Evolutionary conservation across 2,797 vertebrate species (phyloP), one percentile per base, ranked within the genome.

Genomic region (Galagoides demidoff): DNA sequence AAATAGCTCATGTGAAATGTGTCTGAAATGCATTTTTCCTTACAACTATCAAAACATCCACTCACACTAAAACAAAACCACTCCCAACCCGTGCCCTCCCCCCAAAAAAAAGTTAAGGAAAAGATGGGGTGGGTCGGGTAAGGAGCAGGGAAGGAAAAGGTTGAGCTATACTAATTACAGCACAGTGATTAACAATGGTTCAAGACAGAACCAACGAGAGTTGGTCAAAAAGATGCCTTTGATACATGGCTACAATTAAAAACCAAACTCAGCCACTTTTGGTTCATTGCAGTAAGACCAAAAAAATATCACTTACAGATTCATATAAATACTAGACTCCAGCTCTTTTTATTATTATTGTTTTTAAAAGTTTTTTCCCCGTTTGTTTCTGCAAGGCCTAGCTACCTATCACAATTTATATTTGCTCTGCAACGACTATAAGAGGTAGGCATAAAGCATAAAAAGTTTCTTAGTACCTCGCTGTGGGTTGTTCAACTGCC

Each of bases 111-210:
- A 78, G 61, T 85, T 73, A 96, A 93, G 97, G 98, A 97, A 97
- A 97, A 97, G 97, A 70, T 61, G 77, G 97, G 97, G 95, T 84
- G 85, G 86, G 91, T 63, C 25, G 13, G 92, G 92, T 4, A 27
- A 95, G 85, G 90, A 92, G 77, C 89, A 88, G 84, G 89, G 95
- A 93, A 92, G 95, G 95, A 85, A 25, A 96, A 90, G 93, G 96
- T 96, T 96, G 94, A 98, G 97, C 97, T 98, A 97, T 94, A 96
- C 97, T 98, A 98, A 96, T 97, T 98, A 98, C 97, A 99, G 98
- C 98, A 99, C 98, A 99, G 98, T 98, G 98, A 99, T 98, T 98
- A 98, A 98, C 94, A 94, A 98, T 95, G 98, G 98, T 99, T 98
- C 98, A 96, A 98, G 97, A 98, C 97, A 98, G 98, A 98, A 98